Evolutionary conservation across 2,888 invertebrate species (phyloP).

Genomic region (Disparrhopalites patrizii): DNA sequence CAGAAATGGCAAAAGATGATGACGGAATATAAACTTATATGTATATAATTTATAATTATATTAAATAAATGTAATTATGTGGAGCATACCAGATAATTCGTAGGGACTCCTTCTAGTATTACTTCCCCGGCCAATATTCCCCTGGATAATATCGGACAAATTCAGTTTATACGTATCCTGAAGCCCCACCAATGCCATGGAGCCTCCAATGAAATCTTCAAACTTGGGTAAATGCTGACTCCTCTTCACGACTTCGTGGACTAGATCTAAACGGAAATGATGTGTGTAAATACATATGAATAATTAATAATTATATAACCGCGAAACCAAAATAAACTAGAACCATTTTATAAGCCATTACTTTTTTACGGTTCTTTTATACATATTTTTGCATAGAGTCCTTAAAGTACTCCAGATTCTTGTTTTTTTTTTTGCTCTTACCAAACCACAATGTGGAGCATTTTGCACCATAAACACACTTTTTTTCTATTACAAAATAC

Average conservation of each 20-base stretch:
- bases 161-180: slow-evolving; percentile 49
- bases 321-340: too few species aligned
- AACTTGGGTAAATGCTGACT: slow-evolving; percentile 44
- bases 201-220: slow-evolving; percentile 49
- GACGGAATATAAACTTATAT: background rate
- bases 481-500: too few species aligned
- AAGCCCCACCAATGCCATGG: slow-evolving; percentile 49
- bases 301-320: too few species aligned
- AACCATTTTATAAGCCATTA: too few species aligned
- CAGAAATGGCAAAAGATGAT: too few species aligned
- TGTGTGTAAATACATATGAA: too few species aligned
- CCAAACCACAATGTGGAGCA: too few species aligned
- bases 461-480: too few species aligned
- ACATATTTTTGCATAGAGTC: too few species aligned
- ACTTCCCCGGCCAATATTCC: slow-evolving; percentile 38
- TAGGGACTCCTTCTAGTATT: slow-evolving; percentile 39
- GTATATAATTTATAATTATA: background rate
- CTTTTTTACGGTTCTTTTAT: too few species aligned
- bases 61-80: background rate
- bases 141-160: slow-evolving; percentile 47
- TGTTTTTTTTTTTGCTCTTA: too few species aligned
- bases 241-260: slow-evolving; percentile 41
- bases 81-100: slow-evolving; percentile 35
- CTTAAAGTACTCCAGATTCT: too few species aligned
- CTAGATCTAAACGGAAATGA: slow-evolving; percentile 27